These are phyloP conservation scores for Whitmania pigra DNA, from an alignment of 1,140 invertebrate species.

Conservation along the genomic window DNA sequence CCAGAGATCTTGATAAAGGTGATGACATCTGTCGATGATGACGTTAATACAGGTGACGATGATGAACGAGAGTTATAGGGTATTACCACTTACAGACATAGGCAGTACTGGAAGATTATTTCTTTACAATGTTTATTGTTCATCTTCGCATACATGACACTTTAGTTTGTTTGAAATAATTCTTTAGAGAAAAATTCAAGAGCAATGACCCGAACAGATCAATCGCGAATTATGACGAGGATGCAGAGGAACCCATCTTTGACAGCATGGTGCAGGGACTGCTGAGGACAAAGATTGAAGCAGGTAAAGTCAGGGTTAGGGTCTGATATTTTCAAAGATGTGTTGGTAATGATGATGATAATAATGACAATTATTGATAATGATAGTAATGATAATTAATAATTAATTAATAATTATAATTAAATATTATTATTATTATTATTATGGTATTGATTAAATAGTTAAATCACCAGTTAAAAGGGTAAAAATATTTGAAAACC, in stretches of 20 bases:
- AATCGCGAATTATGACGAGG: constrained; percentile 23
- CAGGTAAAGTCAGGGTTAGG: constrained; percentile 28
- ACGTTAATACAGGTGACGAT: not conserved
- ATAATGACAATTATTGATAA: too few species aligned
- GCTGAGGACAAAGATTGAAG: constrained; percentile 33
- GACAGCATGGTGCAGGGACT: constrained; percentile 31
- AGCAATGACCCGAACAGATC: constrained; percentile 24
- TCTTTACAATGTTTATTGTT: not conserved
- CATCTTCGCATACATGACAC: not conserved
- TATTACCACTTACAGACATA: not conserved
- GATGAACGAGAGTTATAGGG: not conserved
- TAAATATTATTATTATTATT: too few species aligned
- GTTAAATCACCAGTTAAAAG: too few species aligned
- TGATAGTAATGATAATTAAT: too few species aligned
- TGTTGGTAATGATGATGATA: not conserved
- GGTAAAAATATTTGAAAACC: too few species aligned
- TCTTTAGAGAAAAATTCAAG: constrained; percentile 18
- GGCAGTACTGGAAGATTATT: not conserved
- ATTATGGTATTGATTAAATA: too few species aligned
- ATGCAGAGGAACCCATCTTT: constrained; percentile 32
- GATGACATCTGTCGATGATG: not conserved
- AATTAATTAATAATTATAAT: too few species aligned
- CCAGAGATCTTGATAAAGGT: not conserved
- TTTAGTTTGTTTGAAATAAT: constrained; percentile 1
- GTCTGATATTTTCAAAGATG: not conserved